phyloP scores from a whole-genome alignment of 1,140 invertebrate genomes.

The Drosophila persimilis region DNA sequence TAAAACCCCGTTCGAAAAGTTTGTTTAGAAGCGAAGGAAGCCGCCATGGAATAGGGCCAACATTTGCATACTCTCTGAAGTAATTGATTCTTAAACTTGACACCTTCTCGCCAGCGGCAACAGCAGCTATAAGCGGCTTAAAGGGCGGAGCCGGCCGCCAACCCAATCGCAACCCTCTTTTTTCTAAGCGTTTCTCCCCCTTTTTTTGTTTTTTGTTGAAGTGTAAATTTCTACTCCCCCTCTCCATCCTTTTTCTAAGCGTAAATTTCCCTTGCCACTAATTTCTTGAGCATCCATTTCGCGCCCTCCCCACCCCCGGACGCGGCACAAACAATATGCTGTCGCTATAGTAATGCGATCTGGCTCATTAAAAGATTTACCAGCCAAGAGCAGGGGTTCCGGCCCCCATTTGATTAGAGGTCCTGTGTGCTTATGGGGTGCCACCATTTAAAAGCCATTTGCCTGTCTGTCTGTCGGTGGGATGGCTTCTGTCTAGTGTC shows the following conservation, averaged over 20 bases:
- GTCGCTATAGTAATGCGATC: slow-evolving; percentile 61
- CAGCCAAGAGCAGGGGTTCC: slow-evolving; percentile 13
- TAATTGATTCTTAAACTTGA: slow-evolving; percentile 81
- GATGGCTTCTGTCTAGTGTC: too few relatives aligned
- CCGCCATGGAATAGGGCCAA: neutral
- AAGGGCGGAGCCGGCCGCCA: slow-evolving; percentile 11
- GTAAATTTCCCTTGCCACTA: neutral
- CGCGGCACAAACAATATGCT: slow-evolving; percentile 24
- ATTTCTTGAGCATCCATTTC: slow-evolving; percentile 24
- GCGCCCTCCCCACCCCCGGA: neutral
- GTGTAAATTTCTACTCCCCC: slow-evolving; percentile 12
- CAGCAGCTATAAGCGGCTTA: slow-evolving; percentile 61
- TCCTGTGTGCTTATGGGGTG: slow-evolving; percentile 19
- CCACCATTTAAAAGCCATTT: slow-evolving; percentile 61
- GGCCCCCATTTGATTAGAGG: slow-evolving; percentile 59
- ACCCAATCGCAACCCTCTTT: neutral
- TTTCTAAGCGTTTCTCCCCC: neutral
- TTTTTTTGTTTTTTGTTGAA: slow-evolving; percentile 5
- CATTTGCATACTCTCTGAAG: slow-evolving; percentile 47
- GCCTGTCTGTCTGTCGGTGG: too few relatives aligned
- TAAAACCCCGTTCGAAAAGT: slow-evolving; percentile 7
- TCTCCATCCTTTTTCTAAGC: neutral
- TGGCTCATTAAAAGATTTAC: slow-evolving; percentile 71
- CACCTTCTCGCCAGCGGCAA: slow-evolving; percentile 45
- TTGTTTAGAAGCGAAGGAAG: slow-evolving; percentile 7